Evolutionary conservation across 2,113 vertebrate genomes (phyloP).

Genomic region (Coptodon bakossiorum): DNA sequence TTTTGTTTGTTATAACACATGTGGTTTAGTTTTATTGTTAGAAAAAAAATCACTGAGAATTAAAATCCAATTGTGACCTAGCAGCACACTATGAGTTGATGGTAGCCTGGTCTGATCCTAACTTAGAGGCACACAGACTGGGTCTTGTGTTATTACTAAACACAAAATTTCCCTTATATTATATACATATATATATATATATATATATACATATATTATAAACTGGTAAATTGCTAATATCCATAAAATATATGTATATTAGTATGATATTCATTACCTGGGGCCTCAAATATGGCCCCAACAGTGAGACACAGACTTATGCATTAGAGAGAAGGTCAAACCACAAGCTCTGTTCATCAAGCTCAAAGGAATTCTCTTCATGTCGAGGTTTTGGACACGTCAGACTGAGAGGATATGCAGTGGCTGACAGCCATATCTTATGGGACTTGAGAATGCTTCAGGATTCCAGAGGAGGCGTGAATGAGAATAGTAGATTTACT

Average conservation of each 20-base stretch:
- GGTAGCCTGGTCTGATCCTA: not conserved
- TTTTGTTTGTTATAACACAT: not conserved
- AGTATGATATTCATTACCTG: not conserved
- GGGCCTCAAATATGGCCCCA: not conserved
- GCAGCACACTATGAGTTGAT: not conserved
- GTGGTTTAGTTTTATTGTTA: not conserved
- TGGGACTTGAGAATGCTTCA: not conserved
- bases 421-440: not conserved
- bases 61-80: not conserved
- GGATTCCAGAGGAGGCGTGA: not conserved
- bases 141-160: not conserved
- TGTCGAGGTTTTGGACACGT: not conserved
- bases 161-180: not conserved
- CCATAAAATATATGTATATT: not conserved
- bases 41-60: not conserved
- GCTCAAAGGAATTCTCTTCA: not conserved
- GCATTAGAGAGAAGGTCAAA: not conserved
- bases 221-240: not conserved
- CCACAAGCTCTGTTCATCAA: not conserved
- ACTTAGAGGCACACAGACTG: not conserved
- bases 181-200: too few relatives aligned
- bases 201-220: not conserved
- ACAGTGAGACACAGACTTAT: not conserved
- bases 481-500: not conserved
- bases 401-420: not conserved